A percentile compares a stretch with the other conserved stretches of the same genome.
These are phyloP conservation scores for Xenus cinereus DNA, from an alignment of 2,113 vertebrate species.

Conservation along the genomic window DNA sequence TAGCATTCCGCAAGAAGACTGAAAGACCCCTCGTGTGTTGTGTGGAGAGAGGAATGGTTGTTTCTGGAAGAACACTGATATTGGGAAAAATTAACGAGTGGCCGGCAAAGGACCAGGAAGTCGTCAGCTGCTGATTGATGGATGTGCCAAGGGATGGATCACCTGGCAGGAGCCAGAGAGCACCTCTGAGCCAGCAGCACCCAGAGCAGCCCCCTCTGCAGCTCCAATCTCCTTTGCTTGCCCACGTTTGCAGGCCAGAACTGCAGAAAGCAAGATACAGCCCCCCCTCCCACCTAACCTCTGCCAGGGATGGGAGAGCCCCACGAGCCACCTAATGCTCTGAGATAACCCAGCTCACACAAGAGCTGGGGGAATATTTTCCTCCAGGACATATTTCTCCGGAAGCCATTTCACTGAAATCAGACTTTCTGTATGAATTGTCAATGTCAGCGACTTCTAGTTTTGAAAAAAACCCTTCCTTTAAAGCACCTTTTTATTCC, in stretches of 20 bases:
- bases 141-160: background rate
- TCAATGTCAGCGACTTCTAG: background rate
- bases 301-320: background rate
- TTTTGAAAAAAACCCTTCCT: background rate
- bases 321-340: fast-evolving
- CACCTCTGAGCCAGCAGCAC: no score
- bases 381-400: background rate
- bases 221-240: background rate
- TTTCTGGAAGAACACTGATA: background rate
- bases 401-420: background rate
- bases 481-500: background rate
- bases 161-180: background rate
- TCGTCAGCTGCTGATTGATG: background rate
- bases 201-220: fast-evolving
- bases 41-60: background rate
- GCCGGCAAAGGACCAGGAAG: background rate
- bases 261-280: background rate
- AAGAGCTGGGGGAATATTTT: background rate
- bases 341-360: background rate
- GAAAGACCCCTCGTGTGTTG: no score
- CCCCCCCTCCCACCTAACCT: no score
- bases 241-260: background rate
- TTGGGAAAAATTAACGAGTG: background rate
- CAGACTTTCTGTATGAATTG: background rate
- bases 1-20: fast-evolving